Conservation (phyloP, 2,113 vertebrate species). For the Macheiramphus alcinus region DNA sequence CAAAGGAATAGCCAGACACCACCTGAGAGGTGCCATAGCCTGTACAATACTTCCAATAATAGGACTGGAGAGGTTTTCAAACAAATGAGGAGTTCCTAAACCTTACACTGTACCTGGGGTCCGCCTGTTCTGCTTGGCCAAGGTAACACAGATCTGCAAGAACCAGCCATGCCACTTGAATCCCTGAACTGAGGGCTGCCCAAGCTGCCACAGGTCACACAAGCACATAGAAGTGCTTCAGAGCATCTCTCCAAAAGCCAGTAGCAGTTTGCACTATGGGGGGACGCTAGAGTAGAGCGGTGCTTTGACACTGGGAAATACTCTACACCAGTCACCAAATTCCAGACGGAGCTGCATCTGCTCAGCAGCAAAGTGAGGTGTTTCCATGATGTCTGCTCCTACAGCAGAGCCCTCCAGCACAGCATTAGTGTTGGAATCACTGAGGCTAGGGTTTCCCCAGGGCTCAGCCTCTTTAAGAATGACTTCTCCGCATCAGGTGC, state of each 20-base stretch:
- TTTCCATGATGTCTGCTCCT: neutral
- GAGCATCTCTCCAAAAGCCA: neutral
- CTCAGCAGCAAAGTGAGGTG: neutral
- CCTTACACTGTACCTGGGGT: too few species aligned
- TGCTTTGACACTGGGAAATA: too few species aligned
- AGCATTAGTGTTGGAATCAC: neutral
- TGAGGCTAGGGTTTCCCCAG: too few species aligned
- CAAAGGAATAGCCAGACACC: neutral
- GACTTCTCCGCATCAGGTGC: neutral
- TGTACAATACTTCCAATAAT: rapidly evolving
- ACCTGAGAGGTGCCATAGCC: rapidly evolving
- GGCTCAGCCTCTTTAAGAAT: neutral
- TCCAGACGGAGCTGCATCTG: neutral
- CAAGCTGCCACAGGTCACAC: neutral
- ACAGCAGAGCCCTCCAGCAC: neutral
- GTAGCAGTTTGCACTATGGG: neutral
- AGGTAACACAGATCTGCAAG: neutral
- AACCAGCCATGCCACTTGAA: neutral
- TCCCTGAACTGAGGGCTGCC: neutral
- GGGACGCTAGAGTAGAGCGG: too few species aligned
- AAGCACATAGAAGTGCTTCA: neutral
- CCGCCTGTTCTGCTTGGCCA: neutral
- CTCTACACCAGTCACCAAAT: neutral
- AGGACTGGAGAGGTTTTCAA: neutral
- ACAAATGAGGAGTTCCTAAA: neutral